Base-by-base conservation (phyloP, 2,113 vertebrate species). In the Verasper variegatus region DNA sequence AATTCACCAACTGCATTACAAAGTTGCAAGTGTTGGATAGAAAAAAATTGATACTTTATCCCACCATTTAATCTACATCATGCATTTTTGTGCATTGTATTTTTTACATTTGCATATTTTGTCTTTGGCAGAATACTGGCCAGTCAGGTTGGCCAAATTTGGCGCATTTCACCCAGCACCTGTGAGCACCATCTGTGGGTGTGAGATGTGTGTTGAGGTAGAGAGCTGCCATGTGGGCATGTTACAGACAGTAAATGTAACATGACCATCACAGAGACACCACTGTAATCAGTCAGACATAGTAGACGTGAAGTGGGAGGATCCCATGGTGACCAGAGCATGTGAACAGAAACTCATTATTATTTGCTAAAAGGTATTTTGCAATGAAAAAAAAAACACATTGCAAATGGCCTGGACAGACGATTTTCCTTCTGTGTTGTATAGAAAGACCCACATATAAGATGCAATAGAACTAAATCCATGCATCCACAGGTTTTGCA, bases 141-240 rank as follows among this genome's bases (percentile, higher is more conserved):
- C 18, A 5, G 0, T 45, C 11, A 12, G 3, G 5, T 58, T 72
- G 23, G 52, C 17, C 11, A 35, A 59, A 26, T 20, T 17, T 71
- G n/a, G 18, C 14, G 2, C 51, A 18, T 21, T 52, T 59, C 17
- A 59, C 26, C 17, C 24, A 65, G 47, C 54, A 59, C 35, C 75
- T 74, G n/a, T 54, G 20, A 63, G 31, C 74, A 24, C 57, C 24
- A 26, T 57, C 21, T 68, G 55, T 55, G 35, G 10, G 9, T 58
- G 64, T 54, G 3, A 18, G 20, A 35, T 68, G 65, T 77, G 37
- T 61, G 23, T 68, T 51, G n/a, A 11, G 10, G 24, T 62, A 54
- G 47, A 65, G 27, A 75, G 7, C 5, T 60, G 18, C 5, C 51
- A 52, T 57, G 61, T 67, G 42, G 18, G 17, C 54, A 12, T 56